phyloP scores from a whole-genome alignment of 1,140 invertebrate genomes.

The Drosophila lacertosa region DNA sequence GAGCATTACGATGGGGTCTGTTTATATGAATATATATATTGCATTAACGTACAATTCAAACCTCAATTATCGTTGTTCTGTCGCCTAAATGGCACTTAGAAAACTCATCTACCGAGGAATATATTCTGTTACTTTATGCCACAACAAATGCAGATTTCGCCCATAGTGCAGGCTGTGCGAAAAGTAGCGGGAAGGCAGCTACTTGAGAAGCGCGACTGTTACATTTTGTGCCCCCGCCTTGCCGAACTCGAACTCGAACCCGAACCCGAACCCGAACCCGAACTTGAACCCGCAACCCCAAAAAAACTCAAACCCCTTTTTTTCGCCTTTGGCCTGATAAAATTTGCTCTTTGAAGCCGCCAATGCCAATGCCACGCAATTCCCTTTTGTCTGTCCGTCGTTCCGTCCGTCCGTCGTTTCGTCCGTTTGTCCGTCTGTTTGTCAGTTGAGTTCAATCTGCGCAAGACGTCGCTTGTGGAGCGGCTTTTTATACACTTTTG shows the following conservation, averaged over 20 bases:
- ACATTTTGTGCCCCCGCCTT: slow-evolving; percentile 28
- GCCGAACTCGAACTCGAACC: slow-evolving; percentile 19
- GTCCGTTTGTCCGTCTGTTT: slow-evolving; percentile 17
- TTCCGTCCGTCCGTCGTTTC: slow-evolving; percentile 11
- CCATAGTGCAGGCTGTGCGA: no score
- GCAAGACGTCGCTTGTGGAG: slow-evolving; percentile 43
- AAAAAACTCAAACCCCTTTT: slow-evolving; percentile 55
- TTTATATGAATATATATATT: no score
- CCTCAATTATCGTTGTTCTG: no score
- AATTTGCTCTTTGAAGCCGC: slow-evolving; percentile 63
- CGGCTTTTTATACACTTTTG: slow-evolving; percentile 58
- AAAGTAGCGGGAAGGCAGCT: slow-evolving; percentile 67
- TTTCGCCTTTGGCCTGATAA: slow-evolving; percentile 53
- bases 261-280: slow-evolving; percentile 32
- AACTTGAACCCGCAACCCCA: slow-evolving; percentile 44
- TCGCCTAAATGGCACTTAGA: no score
- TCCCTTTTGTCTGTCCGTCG: slow-evolving; percentile 32
- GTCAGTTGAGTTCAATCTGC: slow-evolving; percentile 55
- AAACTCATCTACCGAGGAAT: no score
- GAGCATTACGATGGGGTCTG: no score
- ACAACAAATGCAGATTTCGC: no score
- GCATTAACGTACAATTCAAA: no score
- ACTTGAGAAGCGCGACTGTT: slow-evolving; percentile 72
- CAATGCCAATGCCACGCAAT: slow-evolving; percentile 42
- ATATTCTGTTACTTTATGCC: no score